Conservation (phyloP, 2,888 invertebrate species). For the Rotaria socialis region DNA sequence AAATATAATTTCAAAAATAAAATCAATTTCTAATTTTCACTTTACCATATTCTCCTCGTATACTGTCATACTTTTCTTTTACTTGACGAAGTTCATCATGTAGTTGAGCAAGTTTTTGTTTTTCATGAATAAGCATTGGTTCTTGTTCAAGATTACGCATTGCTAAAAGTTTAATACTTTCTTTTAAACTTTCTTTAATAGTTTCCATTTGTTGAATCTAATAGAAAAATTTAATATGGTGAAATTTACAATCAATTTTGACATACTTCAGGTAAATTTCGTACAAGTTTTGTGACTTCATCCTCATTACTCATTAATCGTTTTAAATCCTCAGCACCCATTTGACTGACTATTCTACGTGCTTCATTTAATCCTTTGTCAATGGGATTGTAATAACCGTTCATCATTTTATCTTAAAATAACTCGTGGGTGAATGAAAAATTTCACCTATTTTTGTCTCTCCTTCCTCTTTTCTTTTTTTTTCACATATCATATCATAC, state of each 20-base stretch:
- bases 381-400: not conserved
- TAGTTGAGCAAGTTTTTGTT: not conserved
- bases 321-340: not conserved
- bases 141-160: not conserved
- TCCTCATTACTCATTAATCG: not conserved
- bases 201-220: not conserved
- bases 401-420: not conserved
- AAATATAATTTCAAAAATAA: too few species aligned
- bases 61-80: not conserved
- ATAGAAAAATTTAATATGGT: not conserved
- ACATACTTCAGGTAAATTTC: not conserved
- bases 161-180: not conserved
- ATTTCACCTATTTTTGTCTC: not conserved
- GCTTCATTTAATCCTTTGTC: not conserved
- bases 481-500: not conserved
- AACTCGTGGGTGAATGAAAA: not conserved
- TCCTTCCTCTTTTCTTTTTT: not conserved
- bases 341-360: not conserved
- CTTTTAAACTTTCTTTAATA: constrained; percentile 30
- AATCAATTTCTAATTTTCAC: not conserved
- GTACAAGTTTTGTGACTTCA: not conserved
- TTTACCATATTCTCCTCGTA: constrained; percentile 20
- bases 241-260: not conserved
- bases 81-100: not conserved
- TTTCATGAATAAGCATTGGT: not conserved